These are phyloP conservation scores for Laspeyria flexula DNA, from an alignment of 2,888 invertebrate genomes.

Conservation along the genomic window DNA sequence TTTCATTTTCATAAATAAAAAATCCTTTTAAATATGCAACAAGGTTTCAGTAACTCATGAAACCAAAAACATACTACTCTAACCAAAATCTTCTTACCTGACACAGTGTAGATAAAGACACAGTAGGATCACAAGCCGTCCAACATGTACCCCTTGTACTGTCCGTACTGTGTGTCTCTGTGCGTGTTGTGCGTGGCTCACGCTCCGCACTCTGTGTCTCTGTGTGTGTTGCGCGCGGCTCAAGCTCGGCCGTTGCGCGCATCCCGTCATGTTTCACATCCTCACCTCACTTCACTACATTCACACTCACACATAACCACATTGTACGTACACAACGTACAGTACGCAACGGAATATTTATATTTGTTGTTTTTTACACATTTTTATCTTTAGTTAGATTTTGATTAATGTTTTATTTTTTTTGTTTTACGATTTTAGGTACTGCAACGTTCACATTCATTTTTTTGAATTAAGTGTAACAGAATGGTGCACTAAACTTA, in stretches of 20 bases:
- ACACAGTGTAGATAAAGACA: slow-evolving; percentile 59
- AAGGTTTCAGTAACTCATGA: too few relatives aligned
- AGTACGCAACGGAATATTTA: background rate
- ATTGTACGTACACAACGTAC: slow-evolving; percentile 36
- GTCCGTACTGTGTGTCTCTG: background rate
- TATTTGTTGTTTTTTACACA: background rate
- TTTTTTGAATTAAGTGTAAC: too few relatives aligned
- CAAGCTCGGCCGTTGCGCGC: slow-evolving; percentile 55
- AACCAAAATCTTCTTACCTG: slow-evolving; percentile 61
- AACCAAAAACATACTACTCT: too few relatives aligned
- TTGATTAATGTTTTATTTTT: too few relatives aligned
- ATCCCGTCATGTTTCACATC: slow-evolving; percentile 81
- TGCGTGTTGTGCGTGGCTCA: slow-evolving; percentile 9
- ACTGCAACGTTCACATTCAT: too few relatives aligned
- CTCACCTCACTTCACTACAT: slow-evolving; percentile 38
- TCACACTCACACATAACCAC: slow-evolving; percentile 50
- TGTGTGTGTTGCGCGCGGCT: slow-evolving; percentile 49
- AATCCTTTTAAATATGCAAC: too few relatives aligned
- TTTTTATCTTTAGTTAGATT: background rate
- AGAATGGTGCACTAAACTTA: too few relatives aligned
- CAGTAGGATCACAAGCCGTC: slow-evolving; percentile 39
- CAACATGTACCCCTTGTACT: background rate
- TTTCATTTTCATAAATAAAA: too few relatives aligned
- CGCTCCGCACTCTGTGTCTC: slow-evolving; percentile 32
- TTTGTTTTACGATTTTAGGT: too few relatives aligned